Percentiles rank a stretch among this genome's conserved stretches.
These are phyloP conservation scores for Noctua fimbriata DNA, from an alignment of 2,888 invertebrate species.

Conservation along the genomic window DNA sequence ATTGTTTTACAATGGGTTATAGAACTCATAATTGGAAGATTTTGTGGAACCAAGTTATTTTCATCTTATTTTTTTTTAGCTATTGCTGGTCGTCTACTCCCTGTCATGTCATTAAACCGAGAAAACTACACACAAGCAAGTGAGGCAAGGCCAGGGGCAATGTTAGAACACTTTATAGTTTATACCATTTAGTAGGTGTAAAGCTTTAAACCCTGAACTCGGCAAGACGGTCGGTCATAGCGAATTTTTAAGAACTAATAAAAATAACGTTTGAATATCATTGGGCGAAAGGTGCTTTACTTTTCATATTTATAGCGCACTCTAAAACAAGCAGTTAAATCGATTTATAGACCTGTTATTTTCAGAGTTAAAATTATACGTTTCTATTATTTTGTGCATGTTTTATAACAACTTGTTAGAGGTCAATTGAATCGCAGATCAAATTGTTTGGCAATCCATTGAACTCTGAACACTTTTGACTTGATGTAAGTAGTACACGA, in stretches of 20 bases:
- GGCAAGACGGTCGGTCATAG: neutral
- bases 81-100: neutral
- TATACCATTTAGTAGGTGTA: neutral
- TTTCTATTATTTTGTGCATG: slow-evolving; percentile 1
- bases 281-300: slow-evolving; percentile 17
- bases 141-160: neutral
- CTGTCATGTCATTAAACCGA: neutral
- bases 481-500: neutral
- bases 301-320: slow-evolving; percentile 23
- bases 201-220: neutral
- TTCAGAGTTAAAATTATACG: neutral
- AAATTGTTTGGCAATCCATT: neutral
- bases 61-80: neutral
- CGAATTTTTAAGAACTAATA: slow-evolving; percentile 22
- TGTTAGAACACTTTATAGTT: slow-evolving; percentile 5
- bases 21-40: neutral
- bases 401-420: neutral
- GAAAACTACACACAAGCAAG: neutral
- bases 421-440: neutral
- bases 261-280: slow-evolving; percentile 17
- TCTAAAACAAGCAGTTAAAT: slow-evolving; percentile 20
- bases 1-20: neutral
- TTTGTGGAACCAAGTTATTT: neutral
- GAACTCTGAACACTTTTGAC: neutral
- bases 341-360: slow-evolving; percentile 30